phyloP scores from a whole-genome alignment of 2,888 invertebrate species.

The Rhagophthalmus giganteus region DNA sequence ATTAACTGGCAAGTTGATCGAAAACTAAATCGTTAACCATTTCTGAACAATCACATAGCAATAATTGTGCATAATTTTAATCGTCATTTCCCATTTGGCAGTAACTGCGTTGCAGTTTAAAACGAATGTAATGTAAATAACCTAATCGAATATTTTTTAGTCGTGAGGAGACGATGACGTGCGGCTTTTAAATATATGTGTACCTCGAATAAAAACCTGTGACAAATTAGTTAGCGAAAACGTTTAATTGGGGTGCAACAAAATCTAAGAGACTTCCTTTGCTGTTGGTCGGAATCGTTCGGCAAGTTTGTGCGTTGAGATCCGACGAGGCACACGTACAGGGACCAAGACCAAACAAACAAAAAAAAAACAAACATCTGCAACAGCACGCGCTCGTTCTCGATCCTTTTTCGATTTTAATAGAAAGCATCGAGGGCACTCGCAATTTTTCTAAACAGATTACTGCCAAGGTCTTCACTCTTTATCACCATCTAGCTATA shows the following conservation, averaged over 20 bases:
- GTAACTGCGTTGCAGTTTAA: too few relatives aligned
- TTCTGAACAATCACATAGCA: too few relatives aligned
- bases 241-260: slow-evolving; percentile 15
- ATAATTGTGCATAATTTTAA: too few relatives aligned
- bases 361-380: slow-evolving; percentile 17
- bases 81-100: too few relatives aligned
- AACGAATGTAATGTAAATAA: background rate
- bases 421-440: slow-evolving; percentile 33
- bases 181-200: slow-evolving; percentile 10
- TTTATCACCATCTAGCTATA: slow-evolving; percentile 38
- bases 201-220: slow-evolving; percentile 32
- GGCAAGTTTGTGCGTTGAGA: slow-evolving; percentile 27
- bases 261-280: slow-evolving; percentile 22
- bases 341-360: slow-evolving; percentile 26
- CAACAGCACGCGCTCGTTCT: slow-evolving; percentile 13
- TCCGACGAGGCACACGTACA: slow-evolving; percentile 21
- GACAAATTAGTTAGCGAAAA: slow-evolving; percentile 21
- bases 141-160: background rate
- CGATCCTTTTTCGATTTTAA: slow-evolving; percentile 34
- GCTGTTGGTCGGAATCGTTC: slow-evolving; percentile 31
- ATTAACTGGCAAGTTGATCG: too few relatives aligned
- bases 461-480: slow-evolving; percentile 44
- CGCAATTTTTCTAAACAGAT: slow-evolving; percentile 36
- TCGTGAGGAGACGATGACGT: slow-evolving; percentile 4
- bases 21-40: too few relatives aligned